phyloP scores from a whole-genome alignment of 2,113 vertebrate genomes.

The Channa maculata region DNA sequence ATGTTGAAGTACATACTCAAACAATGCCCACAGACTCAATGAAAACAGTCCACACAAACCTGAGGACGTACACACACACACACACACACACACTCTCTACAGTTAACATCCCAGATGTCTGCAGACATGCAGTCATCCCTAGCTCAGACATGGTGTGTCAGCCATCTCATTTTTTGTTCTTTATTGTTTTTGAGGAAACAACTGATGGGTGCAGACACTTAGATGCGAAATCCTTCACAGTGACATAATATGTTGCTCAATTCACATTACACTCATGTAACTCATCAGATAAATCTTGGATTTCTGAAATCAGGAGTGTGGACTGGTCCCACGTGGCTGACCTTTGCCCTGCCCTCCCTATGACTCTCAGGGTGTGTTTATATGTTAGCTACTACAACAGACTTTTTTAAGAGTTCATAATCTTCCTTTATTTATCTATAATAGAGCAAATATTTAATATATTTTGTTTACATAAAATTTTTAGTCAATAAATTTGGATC shows the following conservation, averaged over 20 bases:
- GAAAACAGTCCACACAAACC: slow-evolving; percentile 25
- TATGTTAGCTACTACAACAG: too few species aligned
- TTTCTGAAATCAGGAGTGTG: slow-evolving; percentile 2
- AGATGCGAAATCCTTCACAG: slow-evolving; percentile 47
- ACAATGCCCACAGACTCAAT: slow-evolving; percentile 51
- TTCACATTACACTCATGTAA: slow-evolving; percentile 23
- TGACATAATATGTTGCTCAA: slow-evolving; percentile 47
- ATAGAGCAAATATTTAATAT: too few species aligned
- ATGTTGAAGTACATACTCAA: slow-evolving; percentile 34
- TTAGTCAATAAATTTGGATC: too few species aligned
- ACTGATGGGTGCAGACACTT: slow-evolving; percentile 56
- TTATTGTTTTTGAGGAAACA: slow-evolving; percentile 64
- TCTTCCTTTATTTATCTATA: too few species aligned
- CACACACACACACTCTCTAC: slow-evolving; percentile 6
- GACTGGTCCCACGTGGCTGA: slow-evolving; percentile 11
- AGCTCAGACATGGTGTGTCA: slow-evolving; percentile 65
- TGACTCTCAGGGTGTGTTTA: not conserved
- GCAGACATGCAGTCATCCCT: slow-evolving; percentile 67
- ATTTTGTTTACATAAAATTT: too few species aligned
- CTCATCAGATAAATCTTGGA: slow-evolving; percentile 9
- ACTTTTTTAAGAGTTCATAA: too few species aligned
- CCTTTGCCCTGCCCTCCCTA: not conserved
- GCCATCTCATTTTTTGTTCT: slow-evolving; percentile 53
- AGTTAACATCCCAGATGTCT: slow-evolving; percentile 64
- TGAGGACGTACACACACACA: not conserved